Base-by-base conservation (phyloP, 2,797 vertebrate species). In the Hyperoplus immaculatus region DNA sequence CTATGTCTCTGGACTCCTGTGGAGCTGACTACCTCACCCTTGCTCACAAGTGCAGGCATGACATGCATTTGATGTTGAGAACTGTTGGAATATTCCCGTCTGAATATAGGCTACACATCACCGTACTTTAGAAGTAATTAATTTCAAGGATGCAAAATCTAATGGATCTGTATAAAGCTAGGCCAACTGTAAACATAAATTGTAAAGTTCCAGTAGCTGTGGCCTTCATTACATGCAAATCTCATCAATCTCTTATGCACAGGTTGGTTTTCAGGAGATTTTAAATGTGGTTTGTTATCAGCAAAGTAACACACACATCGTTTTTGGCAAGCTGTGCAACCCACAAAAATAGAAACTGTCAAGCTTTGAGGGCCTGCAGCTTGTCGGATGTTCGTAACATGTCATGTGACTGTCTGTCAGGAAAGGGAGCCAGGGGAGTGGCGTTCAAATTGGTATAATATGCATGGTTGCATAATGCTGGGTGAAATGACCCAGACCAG, bases 401-500 rank as follows among this genome's bases (percentile, higher is more conserved):
- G 51, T 80, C 12, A 1, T 78, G 68, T 29, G 29, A 29, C 29
- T 29, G 29, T 72, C 78, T 87, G 43, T 63, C 53, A 36, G 36
- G 5, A 75, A 46, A 15, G 36, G 29, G 66, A 80, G 62, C n/a
- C 54, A 50, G 11, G 60, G 59, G 65, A 82, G 42, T 10, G n/a
- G 15, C 5, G 9, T 59, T 72, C 16, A 64, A 51, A 75, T 21
- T 60, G 11, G 66, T 80, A 69, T 77, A 29, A 61, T 72, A 82
- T 82, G 69, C 73, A 84, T 77, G 82, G 72, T 49, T 80, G 83
- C 8, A 2, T 82, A 59, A 67, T 55, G 59, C 2, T 69, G 69
- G 41, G 65, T 82, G 77, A 81, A 75, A 76, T 81, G 81, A 86
- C 69, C 73, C 67, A 54, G 29, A 77, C 49, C 42, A 80, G 53